These are phyloP conservation scores for Rousettus madagascariensis DNA, from an alignment of 2,797 vertebrate genomes.

Conservation along the genomic window DNA sequence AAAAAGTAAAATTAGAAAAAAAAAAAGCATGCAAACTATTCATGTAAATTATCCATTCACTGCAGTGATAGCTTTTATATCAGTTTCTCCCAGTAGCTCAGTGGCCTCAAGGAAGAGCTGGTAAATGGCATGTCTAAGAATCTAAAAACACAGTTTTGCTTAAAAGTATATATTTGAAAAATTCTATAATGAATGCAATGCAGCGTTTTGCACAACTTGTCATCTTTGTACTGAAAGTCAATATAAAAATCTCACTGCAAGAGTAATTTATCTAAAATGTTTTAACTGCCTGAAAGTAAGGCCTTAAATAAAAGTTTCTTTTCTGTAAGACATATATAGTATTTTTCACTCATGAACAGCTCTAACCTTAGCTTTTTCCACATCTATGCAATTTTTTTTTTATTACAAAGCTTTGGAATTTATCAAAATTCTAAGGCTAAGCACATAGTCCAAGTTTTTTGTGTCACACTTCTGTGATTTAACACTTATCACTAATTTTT, in stretches of 20 bases:
- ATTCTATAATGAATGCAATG: background rate
- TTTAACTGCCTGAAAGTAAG: constrained; percentile 6
- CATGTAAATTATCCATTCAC: background rate
- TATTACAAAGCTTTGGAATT: constrained; percentile 80
- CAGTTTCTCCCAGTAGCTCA: background rate
- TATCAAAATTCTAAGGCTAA: constrained; percentile 78
- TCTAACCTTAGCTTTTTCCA: constrained; percentile 40
- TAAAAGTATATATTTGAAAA: constrained; percentile 24
- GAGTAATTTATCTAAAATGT: constrained; percentile 47
- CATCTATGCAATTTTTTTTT: constrained; percentile 74
- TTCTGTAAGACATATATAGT: background rate
- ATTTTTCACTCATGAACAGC: background rate
- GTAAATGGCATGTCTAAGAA: background rate
- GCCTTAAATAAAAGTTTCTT: constrained; percentile 17
- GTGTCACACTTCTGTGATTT: constrained; percentile 78
- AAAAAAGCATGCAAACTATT: background rate
- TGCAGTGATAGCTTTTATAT: constrained; percentile 16
- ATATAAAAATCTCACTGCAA: constrained; percentile 49
- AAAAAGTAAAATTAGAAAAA: constrained; percentile 26
- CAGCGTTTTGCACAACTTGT: constrained; percentile 34
- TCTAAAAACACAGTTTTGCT: constrained; percentile 21
- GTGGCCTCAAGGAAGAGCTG: background rate
- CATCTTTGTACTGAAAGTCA: constrained; percentile 12
- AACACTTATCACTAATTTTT: constrained; percentile 87
- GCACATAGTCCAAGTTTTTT: constrained; percentile 67